Conservation (phyloP, 2,888 invertebrate species). For the Trissoscelio sp. region DNA sequence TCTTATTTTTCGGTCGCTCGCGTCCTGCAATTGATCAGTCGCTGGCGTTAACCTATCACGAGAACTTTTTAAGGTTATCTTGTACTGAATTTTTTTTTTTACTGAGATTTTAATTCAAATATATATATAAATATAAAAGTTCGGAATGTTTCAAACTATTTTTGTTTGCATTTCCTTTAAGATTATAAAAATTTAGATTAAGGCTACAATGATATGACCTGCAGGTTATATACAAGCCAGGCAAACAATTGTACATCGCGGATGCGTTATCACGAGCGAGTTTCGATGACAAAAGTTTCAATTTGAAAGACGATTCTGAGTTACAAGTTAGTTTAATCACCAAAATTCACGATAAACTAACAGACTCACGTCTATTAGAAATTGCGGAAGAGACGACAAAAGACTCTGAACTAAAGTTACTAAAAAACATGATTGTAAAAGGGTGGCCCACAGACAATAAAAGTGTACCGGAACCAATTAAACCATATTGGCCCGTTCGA, state of each 20-base stretch:
- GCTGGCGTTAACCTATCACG: too few relatives aligned
- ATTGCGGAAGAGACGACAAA: constrained; percentile 38
- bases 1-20: too few relatives aligned
- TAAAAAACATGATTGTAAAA: constrained; percentile 66
- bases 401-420: constrained; percentile 66
- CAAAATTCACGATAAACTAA: constrained; percentile 65
- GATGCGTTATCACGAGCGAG: not conserved
- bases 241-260: not conserved
- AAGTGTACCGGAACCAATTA: constrained; percentile 43
- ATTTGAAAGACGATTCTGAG: constrained; percentile 53
- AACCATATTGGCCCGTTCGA: constrained; percentile 58
- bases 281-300: constrained; percentile 19
- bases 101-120: too few relatives aligned
- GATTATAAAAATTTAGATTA: not conserved
- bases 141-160: too few relatives aligned
- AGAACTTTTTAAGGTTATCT: too few relatives aligned
- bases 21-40: too few relatives aligned
- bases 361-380: not conserved
- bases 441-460: constrained; percentile 71
- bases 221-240: not conserved
- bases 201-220: not conserved
- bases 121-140: too few relatives aligned
- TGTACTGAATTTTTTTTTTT: too few relatives aligned
- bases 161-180: too few relatives aligned
- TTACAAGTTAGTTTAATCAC: constrained; percentile 71